Base-by-base conservation (phyloP, 2,113 vertebrate genomes). In the Acrocephalus arundinaceus region DNA sequence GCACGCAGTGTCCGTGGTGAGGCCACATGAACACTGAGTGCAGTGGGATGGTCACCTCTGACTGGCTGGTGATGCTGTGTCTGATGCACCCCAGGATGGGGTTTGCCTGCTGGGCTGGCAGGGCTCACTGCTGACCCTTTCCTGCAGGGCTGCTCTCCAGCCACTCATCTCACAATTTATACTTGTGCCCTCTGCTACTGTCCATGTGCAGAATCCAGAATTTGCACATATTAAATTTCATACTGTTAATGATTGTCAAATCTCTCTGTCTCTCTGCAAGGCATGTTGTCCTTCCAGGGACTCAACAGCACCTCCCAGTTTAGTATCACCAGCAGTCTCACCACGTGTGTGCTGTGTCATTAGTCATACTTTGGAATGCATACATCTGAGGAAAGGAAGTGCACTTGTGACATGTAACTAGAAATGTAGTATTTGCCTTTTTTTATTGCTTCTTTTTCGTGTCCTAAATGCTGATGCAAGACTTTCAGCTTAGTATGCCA, bases 1-100 rank as follows among this genome's bases (percentile, higher is more conserved):
- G 31, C 13, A 63, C 0, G 0, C 18, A 20, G 3, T 33, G 23
- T 35, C n/a, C 1, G 0, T 30, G n/a, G 39, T 8, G 51, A 71
- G 57, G 31, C 35, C 2, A 1, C 13, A 24, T 9, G 57, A 71
- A 0, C 0, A 0, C 51, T 66, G 33, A 24, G 5, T 14, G 9
- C n/a, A 28, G 41, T 1, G 13, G 63, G 25, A 25, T 55, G 25
- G 24, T 37, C 19, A 2, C 12, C 25, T n/a, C 31, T 68, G 71
- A 8, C 18, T 1, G 5, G 13, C 35, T 72, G 58, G 3, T 43
- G 33, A 3, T 25, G 19, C 37, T 77, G 24, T 66, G 30, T 23
- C 59, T 68, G 59, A 17, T 25, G 66, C 6, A 17, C 10, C 4
- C 39, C 66, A 22, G 30, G 67, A 2, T 30, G 67, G 0, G 1